phyloP scores from a whole-genome alignment of 2,113 vertebrate species.

The Furnarius figulus region DNA sequence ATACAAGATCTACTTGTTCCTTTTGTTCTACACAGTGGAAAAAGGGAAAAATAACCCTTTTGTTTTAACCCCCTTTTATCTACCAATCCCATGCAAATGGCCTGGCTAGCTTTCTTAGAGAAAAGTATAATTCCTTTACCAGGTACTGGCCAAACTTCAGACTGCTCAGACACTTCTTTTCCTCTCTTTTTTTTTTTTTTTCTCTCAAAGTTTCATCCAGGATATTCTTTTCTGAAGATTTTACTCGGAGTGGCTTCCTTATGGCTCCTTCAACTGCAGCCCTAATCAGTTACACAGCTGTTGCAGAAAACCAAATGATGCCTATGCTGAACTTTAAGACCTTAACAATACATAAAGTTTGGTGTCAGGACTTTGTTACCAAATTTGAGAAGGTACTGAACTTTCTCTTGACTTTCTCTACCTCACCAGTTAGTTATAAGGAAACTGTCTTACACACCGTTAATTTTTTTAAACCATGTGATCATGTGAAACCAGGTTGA shows the following conservation, averaged over 20 bases:
- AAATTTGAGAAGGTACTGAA: neutral
- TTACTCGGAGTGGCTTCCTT: neutral
- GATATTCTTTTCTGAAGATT: neutral
- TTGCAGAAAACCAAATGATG: neutral
- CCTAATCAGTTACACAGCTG: neutral
- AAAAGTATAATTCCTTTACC: neutral
- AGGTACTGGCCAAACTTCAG: neutral
- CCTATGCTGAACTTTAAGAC: neutral
- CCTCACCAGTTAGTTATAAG: neutral
- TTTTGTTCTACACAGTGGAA: neutral
- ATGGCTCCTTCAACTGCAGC: neutral
- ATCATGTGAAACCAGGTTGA: neutral
- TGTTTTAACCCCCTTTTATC: neutral
- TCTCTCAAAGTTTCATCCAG: neutral
- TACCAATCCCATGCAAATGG: neutral
- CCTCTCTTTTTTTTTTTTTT: neutral
- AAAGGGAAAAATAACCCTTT: neutral
- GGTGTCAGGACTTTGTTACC: neutral
- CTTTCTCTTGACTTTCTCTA: neutral
- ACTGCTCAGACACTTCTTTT: neutral
- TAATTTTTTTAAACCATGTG: neutral
- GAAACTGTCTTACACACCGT: neutral
- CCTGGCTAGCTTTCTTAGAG: neutral
- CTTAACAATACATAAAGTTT: neutral
- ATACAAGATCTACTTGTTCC: neutral